These are phyloP conservation scores for Hemithea aestivaria DNA, from an alignment of 2,888 invertebrate species.

Conservation along the genomic window DNA sequence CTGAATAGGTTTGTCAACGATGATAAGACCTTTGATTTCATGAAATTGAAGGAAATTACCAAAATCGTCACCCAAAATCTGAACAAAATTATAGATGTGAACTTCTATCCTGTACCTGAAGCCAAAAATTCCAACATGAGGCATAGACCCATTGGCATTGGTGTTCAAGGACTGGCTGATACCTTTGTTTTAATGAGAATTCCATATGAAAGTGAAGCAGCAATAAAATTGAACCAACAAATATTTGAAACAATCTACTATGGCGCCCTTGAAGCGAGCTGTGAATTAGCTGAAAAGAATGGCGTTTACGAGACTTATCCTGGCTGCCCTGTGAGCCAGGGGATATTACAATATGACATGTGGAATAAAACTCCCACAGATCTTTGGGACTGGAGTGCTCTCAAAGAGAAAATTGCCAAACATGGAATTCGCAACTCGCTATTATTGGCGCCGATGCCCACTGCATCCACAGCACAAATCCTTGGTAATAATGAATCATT, in stretches of 20 bases:
- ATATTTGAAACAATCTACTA: conserved; percentile 99
- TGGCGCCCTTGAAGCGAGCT: conserved; percentile 97
- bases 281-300: conserved; percentile 90
- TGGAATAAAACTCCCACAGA: conserved; percentile 93
- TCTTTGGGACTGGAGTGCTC: conserved; percentile 91
- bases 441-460: conserved; percentile 98
- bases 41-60: conserved; percentile 90
- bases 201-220: conserved; percentile 94
- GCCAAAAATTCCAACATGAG: conserved; percentile 92
- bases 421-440: conserved; percentile 96
- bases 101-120: conserved; percentile 96
- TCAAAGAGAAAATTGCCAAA: conserved; percentile 91
- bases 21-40: conserved; percentile 91
- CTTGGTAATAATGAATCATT: conserved; percentile 99
- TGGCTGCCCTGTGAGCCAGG: conserved; percentile 96
- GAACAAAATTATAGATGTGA: conserved; percentile 98
- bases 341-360: conserved; percentile 98
- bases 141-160: conserved; percentile 93
- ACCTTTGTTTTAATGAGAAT: conserved; percentile 95
- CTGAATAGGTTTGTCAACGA: conserved; percentile 94
- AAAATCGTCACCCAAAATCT: conserved; percentile 94
- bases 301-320: conserved; percentile 95
- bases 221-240: conserved; percentile 91
- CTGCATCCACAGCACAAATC: conserved; percentile 99
- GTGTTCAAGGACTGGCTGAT: conserved; percentile 98